Base-by-base conservation (phyloP, 2,888 invertebrate genomes). In the Synergus gifuensis region DNA sequence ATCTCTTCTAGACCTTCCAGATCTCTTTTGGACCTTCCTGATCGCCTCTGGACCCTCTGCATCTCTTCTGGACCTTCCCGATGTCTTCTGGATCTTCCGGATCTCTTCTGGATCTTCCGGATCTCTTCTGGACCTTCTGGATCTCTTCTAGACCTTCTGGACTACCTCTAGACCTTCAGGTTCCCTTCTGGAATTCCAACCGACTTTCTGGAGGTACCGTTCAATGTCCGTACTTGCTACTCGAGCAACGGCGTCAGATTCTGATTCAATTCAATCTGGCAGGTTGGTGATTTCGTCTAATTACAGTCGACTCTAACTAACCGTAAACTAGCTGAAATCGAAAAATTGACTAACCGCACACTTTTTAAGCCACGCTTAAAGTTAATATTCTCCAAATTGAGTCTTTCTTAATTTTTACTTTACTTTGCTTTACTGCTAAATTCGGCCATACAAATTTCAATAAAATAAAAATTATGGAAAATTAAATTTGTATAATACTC, bases 231-330 rank as follows among this genome's bases (percentile, higher is more conserved):
- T 73, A 36, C 73, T 73, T 73, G 69, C 67, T 69, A 28, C 69
- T 49, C 49, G 69, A 69, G 69, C 73, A 73, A 73, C 73, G 73
- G 49, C 73, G 73, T 73, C 73, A 73, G 73, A 73, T 73, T 73
- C 73, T 73, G 73, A 73, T 49, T 54, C 73, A 73, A 73, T 73
- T 73, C 54, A 54, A 58, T 73, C 73, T 73, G 73, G 73, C 73
- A 73, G 73, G 73, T 73, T 73, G 73, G 73, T 73, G 73, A 54
- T 79, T 78, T 78, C 78, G 76, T 78, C 76, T 63, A 9, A 76
- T 62, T 14, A 36, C 36, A 36, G 36, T 36, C 36, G 36, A 36
- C 36, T 36, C 36, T 36, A 36, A 36, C 36, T 36, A 36, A 36
- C 5, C 36, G 36, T 36, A 36, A 36, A 5, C 5, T 36, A 36